Base-by-base conservation (phyloP, 2,113 vertebrate species). In the Parotia lawesii region DNA sequence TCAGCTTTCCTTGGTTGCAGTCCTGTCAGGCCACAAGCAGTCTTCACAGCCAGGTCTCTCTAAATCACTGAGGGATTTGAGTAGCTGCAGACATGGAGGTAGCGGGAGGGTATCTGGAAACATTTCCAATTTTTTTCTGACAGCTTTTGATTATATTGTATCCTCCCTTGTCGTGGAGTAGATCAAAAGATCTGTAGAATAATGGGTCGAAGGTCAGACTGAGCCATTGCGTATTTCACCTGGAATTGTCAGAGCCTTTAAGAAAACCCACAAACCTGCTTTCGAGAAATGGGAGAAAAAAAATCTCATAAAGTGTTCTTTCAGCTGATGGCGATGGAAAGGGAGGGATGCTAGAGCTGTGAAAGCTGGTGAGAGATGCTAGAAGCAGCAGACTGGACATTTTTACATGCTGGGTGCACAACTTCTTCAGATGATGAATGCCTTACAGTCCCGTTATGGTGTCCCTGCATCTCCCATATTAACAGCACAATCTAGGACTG, bases 1-100 rank as follows among this genome's bases (percentile, higher is more conserved):
- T 87, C 71, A 70, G 6, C 74, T 96, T 95, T 91, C 78, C 74
- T n/a, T 88, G 38, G 13, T 79, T 75, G 56, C 58, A 58, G 58
- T 89, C 37, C 23, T 15, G 16, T 89, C 47, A 78, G 50, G 42
- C 29, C 67, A 85, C 38, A 76, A 82, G 64, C 65, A 33, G 6
- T 79, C 56, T 91, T 91, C 47, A 50, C 82, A 94, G 67, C n/a
- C 82, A 87, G 38, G 33, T 73, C 6, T 1, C 54, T 72, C n/a
- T 57, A 69, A 89, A 89, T 51, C 20, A 22, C 42, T 47, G 20
- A 76, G 56, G 48, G n/a, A 62, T 91, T 78, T 89, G 44, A 67
- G 45, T 85, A 89, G 77, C 53, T 90, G 85, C 22, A 75, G 45
- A 54, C 25, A 25, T 45, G 27, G 35, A 40, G 17, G 16, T 25